phyloP scores from a whole-genome alignment of 2,797 vertebrate genomes.

The Schizopygopsis pylzovi region DNA sequence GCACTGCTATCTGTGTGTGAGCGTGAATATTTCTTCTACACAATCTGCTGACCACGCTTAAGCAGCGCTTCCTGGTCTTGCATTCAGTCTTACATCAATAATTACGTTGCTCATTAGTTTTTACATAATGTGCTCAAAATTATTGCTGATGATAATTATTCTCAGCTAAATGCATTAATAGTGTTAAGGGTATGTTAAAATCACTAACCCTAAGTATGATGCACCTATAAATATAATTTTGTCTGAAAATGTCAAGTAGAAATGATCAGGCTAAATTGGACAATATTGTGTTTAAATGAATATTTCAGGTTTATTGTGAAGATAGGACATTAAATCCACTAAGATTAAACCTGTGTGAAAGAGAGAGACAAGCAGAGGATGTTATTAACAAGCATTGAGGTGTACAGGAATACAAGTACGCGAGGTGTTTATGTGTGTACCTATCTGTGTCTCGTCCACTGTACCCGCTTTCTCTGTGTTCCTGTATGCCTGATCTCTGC shows the following conservation, averaged over 20 bases:
- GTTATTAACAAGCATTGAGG: constrained; percentile 19
- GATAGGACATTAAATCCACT: constrained; percentile 43
- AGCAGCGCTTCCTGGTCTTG: constrained; percentile 10
- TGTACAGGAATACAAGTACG: not conserved
- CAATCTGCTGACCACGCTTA: constrained; percentile 27
- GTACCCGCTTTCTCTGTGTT: constrained; percentile 57
- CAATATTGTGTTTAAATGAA: not conserved
- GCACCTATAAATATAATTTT: not conserved
- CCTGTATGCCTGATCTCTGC: constrained; percentile 38
- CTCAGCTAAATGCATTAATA: not conserved
- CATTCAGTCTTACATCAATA: constrained; percentile 5
- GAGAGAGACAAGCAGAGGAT: constrained; percentile 14
- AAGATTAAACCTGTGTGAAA: constrained; percentile 65
- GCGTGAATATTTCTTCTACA: not conserved
- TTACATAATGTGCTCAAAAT: not conserved
- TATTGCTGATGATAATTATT: not conserved
- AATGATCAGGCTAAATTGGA: constrained; percentile 2
- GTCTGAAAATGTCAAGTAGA: constrained; percentile 33
- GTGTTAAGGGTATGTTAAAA: not conserved
- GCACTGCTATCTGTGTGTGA: not conserved
- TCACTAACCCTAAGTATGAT: not conserved
- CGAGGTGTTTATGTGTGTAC: constrained; percentile 44
- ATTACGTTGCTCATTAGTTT: not conserved
- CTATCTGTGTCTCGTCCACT: constrained; percentile 61
- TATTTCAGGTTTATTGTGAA: constrained; percentile 41